phyloP scores from a whole-genome alignment of 2,888 invertebrate genomes.

The Megastigmus dorsalis region DNA sequence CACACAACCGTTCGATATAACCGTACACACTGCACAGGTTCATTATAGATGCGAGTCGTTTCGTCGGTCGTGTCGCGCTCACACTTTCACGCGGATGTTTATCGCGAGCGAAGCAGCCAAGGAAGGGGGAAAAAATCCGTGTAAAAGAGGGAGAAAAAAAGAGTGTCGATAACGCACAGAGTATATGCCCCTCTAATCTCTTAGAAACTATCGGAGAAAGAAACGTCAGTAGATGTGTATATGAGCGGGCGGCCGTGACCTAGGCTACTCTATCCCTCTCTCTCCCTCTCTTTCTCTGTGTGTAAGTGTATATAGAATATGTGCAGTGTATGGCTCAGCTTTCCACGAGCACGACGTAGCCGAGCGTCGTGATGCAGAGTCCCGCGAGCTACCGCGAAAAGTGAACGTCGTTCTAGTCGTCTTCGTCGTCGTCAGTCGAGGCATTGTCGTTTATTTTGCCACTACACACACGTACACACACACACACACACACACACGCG shows the following conservation, averaged over 20 bases:
- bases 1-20: constrained; percentile 3
- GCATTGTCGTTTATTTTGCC: constrained; percentile 36
- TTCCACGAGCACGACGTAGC: no score
- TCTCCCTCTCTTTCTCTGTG: no score
- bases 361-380: no score
- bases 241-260: constrained; percentile 26
- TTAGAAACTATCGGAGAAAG: constrained; percentile 37
- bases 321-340: no score
- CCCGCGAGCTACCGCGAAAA: no score
- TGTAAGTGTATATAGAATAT: no score
- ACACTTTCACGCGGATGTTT: constrained; percentile 46
- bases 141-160: background rate
- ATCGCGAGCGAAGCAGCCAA: no score
- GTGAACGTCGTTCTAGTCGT: background rate
- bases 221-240: background rate
- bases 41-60: constrained; percentile 29
- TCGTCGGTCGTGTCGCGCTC: constrained; percentile 38
- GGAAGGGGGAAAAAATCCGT: constrained; percentile 7
- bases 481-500: background rate
- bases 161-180: constrained; percentile 22
- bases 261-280: constrained; percentile 1
- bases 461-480: no score
- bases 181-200: constrained; percentile 37
- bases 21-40: background rate
- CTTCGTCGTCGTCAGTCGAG: background rate